A percentile compares a stretch with the other conserved stretches of the same genome.
Evolutionary conservation across 1,140 invertebrate genomes (phyloP).

Genomic region (Aethina tumida): DNA sequence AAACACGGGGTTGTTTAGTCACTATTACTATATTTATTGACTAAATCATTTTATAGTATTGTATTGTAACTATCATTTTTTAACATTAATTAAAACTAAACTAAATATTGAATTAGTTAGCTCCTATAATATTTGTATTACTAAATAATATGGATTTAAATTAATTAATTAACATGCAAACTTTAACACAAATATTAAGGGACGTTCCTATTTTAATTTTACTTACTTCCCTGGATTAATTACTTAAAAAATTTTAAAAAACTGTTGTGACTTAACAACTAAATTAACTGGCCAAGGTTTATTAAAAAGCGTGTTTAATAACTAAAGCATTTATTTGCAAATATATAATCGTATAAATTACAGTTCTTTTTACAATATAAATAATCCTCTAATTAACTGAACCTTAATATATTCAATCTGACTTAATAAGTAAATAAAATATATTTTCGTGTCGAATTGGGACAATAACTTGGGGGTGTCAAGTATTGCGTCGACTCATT

Average conservation of each 20-base stretch:
- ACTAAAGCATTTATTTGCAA: conserved; percentile 32
- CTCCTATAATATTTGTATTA: too few relatives aligned
- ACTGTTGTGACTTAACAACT: background rate
- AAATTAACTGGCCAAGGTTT: conserved; percentile 15
- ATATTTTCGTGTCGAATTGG: background rate
- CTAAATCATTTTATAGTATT: too few relatives aligned
- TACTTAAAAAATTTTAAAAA: background rate
- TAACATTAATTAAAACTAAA: too few relatives aligned
- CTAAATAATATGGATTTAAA: too few relatives aligned
- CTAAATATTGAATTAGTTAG: too few relatives aligned
- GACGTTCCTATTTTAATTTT: too few relatives aligned
- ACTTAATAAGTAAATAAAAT: background rate
- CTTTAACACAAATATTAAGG: too few relatives aligned
- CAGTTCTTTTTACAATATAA: conserved; percentile 28
- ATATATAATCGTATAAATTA: conserved; percentile 30
- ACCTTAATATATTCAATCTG: conserved; percentile 17
- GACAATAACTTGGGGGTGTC: background rate
- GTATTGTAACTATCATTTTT: too few relatives aligned
- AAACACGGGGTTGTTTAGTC: too few relatives aligned
- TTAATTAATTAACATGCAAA: too few relatives aligned
- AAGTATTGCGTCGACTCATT: conserved; percentile 1
- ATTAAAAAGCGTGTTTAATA: conserved; percentile 33
- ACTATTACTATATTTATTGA: too few relatives aligned
- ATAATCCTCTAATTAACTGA: conserved; percentile 13
- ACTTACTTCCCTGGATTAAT: background rate